Conservation (phyloP, 2,797 vertebrate species). For the Trematomus bernacchii region DNA sequence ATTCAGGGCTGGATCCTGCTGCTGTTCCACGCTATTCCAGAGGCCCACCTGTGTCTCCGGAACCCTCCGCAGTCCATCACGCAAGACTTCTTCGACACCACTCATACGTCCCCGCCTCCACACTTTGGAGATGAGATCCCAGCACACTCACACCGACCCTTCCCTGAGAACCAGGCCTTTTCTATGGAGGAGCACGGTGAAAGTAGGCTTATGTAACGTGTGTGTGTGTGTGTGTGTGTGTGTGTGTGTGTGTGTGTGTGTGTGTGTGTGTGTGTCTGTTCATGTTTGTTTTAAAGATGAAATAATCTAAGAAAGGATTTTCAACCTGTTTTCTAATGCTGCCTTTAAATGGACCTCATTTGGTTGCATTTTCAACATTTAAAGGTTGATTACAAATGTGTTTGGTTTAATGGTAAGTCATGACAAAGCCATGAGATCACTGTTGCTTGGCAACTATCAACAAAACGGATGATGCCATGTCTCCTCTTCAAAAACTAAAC, state of each 20-base stretch:
- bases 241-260: conserved; percentile 21
- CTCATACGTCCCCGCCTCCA: conserved; percentile 82
- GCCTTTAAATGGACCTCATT: not conserved
- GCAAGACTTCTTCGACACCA: conserved; percentile 94
- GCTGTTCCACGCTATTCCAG: conserved; percentile 95
- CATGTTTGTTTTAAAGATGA: conserved; percentile 9
- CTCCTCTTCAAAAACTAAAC: not conserved
- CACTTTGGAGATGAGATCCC: conserved; percentile 93
- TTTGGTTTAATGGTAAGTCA: conserved; percentile 11
- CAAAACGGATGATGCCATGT: conserved; percentile 16
- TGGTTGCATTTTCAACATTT: conserved; percentile 14
- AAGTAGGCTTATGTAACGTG: conserved; percentile 83
- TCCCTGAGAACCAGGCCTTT: conserved; percentile 95
- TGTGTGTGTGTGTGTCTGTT: conserved; percentile 12
- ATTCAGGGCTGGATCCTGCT: conserved; percentile 96
- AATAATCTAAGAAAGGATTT: not conserved
- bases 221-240: conserved; percentile 28
- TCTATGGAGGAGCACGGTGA: conserved; percentile 95
- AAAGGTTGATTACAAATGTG: not conserved
- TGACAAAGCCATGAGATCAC: not conserved
- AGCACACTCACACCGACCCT: conserved; percentile 87
- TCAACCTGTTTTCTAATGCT: not conserved
- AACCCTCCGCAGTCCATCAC: conserved; percentile 85
- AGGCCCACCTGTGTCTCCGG: conserved; percentile 92
- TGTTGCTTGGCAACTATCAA: conserved; percentile 58